Percentiles rank a stretch among this genome's conserved stretches.
Evolutionary conservation across 2,113 vertebrate genomes (phyloP).

Genomic region (Columbina picui): DNA sequence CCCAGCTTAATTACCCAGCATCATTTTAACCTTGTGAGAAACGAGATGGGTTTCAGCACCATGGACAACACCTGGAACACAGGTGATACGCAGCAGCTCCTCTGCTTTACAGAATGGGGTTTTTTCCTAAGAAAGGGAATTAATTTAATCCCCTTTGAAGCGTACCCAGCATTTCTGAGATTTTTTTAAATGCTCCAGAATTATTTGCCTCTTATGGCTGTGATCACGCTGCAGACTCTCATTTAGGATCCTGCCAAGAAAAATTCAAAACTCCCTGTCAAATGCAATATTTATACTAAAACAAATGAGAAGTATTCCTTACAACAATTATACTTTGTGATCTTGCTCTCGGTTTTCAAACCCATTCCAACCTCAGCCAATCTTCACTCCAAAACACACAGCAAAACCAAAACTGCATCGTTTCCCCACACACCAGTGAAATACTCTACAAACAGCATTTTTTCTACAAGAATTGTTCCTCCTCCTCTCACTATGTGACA

Average conservation of each 20-base stretch:
- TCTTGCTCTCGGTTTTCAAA: background rate
- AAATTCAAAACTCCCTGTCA: background rate
- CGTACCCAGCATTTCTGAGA: background rate
- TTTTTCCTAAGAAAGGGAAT: background rate
- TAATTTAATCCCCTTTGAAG: background rate
- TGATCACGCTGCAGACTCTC: background rate
- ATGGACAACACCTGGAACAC: accelerated
- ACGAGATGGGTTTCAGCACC: accelerated
- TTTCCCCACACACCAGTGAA: background rate
- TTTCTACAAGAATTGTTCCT: background rate
- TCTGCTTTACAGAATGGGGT: background rate
- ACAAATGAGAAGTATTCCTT: background rate
- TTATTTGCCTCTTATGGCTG: background rate
- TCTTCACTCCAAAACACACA: background rate
- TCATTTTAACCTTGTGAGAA: background rate
- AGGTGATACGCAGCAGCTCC: background rate
- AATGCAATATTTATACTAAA: background rate
- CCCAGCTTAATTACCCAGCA: background rate
- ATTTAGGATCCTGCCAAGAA: background rate
- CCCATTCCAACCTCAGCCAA: too few relatives aligned
- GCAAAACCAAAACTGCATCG: accelerated
- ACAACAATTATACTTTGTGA: accelerated
- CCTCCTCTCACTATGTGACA: background rate
- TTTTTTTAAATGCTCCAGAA: background rate
- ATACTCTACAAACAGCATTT: background rate